Conservation (phyloP, 2,888 invertebrate species). For the Thecophora atra region DNA sequence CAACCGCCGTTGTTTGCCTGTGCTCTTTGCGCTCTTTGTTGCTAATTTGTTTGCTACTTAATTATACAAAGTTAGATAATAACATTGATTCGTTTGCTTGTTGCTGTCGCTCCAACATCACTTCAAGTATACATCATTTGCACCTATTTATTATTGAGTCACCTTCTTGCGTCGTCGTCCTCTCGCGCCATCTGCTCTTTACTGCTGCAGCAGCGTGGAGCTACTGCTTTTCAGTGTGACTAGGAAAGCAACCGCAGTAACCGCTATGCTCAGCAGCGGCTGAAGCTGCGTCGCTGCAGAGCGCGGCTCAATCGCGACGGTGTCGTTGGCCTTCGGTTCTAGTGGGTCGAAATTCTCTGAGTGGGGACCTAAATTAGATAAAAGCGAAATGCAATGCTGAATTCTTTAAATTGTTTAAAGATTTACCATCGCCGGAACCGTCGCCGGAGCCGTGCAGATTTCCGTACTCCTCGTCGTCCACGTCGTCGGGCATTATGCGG, state of each 20-base stretch:
- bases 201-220: conserved; percentile 18
- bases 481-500: conserved; percentile 55
- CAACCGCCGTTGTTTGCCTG: neutral
- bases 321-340: conserved; percentile 48
- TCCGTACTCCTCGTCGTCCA: conserved; percentile 63
- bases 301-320: conserved; percentile 47
- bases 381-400: neutral
- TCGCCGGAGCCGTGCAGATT: conserved; percentile 62
- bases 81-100: conserved; percentile 22
- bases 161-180: conserved; percentile 7
- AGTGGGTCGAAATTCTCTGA: conserved; percentile 51
- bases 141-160: conserved; percentile 41
- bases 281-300: conserved; percentile 38
- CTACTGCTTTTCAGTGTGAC: conserved; percentile 51
- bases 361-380: conserved; percentile 44
- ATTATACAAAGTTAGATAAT: conserved; percentile 10
- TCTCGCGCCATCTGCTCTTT: conserved; percentile 15
- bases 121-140: conserved; percentile 45
- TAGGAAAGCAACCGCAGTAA: conserved; percentile 49
- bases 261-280: conserved; percentile 40
- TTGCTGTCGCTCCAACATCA: conserved; percentile 43
- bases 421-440: conserved; percentile 61
- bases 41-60: conserved; percentile 7
- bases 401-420: neutral
- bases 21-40: neutral